Evolutionary conservation across 2,888 invertebrate species (phyloP).

Genomic region (Luperina testacea): DNA sequence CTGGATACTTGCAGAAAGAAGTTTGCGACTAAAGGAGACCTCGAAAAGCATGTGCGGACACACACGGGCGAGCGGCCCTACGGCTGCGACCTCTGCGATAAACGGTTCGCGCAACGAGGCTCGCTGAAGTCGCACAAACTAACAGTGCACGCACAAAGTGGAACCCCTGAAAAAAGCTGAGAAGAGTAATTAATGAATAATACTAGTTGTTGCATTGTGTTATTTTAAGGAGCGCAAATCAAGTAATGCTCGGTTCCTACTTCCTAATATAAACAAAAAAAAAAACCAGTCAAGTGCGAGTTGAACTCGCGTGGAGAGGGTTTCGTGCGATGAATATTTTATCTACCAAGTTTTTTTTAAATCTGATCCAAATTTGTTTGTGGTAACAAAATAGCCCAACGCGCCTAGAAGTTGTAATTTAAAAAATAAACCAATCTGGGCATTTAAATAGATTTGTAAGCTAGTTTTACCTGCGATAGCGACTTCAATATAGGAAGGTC

Average conservation of each 20-base stretch:
- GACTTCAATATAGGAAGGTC: background rate
- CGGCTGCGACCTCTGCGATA: conserved; percentile 77
- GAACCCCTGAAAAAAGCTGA: conserved; percentile 16
- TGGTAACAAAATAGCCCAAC: too few species aligned
- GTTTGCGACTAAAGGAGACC: conserved; percentile 82
- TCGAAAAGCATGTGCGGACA: conserved; percentile 81
- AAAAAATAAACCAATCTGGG: background rate
- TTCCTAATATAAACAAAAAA: background rate
- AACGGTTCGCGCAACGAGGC: conserved; percentile 78
- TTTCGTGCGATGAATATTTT: too few species aligned
- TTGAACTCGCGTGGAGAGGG: too few species aligned
- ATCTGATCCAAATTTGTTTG: too few species aligned
- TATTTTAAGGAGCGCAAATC: background rate
- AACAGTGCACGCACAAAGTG: conserved; percentile 66
- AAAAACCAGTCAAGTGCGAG: too few species aligned
- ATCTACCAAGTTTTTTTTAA: too few species aligned
- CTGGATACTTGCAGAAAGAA: conserved; percentile 77
- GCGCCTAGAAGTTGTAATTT: too few species aligned
- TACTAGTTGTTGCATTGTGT: conserved; percentile 1
- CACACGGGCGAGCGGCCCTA: conserved; percentile 86
- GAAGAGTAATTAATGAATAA: background rate
- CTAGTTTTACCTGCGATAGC: background rate
- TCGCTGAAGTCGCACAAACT: conserved; percentile 77
- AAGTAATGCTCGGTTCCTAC: background rate
- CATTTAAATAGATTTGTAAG: background rate